Evolutionary conservation across 2,888 invertebrate genomes (phyloP).

Genomic region (Fabriciana adippe): DNA sequence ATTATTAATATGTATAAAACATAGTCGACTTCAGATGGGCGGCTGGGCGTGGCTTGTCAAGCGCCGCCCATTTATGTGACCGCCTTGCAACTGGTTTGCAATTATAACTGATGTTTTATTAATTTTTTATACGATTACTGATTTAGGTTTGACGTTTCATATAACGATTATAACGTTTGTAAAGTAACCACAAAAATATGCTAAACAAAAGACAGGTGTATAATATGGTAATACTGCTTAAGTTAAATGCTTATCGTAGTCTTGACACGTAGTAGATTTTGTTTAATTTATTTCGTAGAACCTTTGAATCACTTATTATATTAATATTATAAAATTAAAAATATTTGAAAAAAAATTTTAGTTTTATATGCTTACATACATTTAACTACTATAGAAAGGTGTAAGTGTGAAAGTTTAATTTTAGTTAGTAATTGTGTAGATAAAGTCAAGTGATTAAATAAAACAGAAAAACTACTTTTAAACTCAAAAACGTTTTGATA

Average conservation of each 20-base stretch:
- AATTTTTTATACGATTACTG: conserved; percentile 46
- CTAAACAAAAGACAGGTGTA: conserved; percentile 37
- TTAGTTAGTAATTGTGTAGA: too few species aligned
- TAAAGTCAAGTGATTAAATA: too few species aligned
- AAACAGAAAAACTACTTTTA: too few species aligned
- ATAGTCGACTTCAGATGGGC: conserved; percentile 46
- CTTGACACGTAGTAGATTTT: conserved; percentile 23
- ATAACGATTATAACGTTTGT: conserved; percentile 34
- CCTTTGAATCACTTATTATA: conserved; percentile 9
- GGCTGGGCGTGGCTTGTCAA: conserved; percentile 59
- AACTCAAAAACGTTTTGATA: too few species aligned
- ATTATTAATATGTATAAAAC: conserved; percentile 25
- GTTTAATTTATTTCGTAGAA: conserved; percentile 9
- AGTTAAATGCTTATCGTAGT: conserved; percentile 16
- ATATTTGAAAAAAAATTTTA: too few species aligned
- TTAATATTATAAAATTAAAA: background rate
- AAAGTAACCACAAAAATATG: conserved; percentile 36
- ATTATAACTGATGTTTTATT: conserved; percentile 47
- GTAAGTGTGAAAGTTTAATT: too few species aligned
- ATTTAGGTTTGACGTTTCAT: conserved; percentile 39
- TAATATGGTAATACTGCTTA: conserved; percentile 25
- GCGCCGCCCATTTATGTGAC: conserved; percentile 58
- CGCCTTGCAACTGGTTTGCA: conserved; percentile 60
- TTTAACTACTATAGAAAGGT: too few species aligned
- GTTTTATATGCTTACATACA: too few species aligned